phyloP scores from a whole-genome alignment of 2,888 invertebrate species.

The Lingula anatina region DNA sequence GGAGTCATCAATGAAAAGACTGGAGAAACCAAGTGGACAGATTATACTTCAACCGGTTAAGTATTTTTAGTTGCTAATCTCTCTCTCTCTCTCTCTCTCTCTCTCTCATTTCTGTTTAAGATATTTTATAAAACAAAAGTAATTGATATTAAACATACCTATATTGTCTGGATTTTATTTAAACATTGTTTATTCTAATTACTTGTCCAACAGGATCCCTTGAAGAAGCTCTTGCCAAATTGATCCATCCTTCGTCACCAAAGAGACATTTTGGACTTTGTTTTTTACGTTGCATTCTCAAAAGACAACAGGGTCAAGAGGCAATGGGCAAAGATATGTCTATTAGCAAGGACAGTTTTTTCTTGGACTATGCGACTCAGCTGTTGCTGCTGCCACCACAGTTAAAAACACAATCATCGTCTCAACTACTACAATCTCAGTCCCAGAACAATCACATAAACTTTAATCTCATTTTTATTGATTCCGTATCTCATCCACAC shows the following conservation, averaged over 20 bases:
- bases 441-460: slow-evolving; percentile 13
- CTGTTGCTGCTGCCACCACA: slow-evolving; percentile 7
- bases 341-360: not conserved
- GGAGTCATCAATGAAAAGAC: too few species aligned
- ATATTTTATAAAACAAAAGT: too few species aligned
- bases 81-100: too few species aligned
- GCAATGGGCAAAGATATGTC: not conserved
- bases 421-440: not conserved
- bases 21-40: too few species aligned
- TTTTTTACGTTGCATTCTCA: slow-evolving; percentile 10
- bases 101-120: too few species aligned
- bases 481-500: slow-evolving; percentile 34
- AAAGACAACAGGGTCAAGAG: not conserved
- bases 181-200: too few species aligned
- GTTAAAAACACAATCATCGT: not conserved
- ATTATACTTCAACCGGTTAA: too few species aligned
- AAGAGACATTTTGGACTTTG: slow-evolving; percentile 12
- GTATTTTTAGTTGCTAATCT: too few species aligned
- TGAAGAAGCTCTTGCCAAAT: too few species aligned
- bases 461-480: slow-evolving; percentile 29
- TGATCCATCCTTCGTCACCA: not conserved
- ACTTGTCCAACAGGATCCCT: too few species aligned
- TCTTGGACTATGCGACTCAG: not conserved
- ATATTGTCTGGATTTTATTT: too few species aligned
- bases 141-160: too few species aligned